A percentile compares a stretch with the other conserved stretches of the same genome.
phyloP scores from a whole-genome alignment of 1,140 invertebrate species.

The Berghia stephanieae region DNA sequence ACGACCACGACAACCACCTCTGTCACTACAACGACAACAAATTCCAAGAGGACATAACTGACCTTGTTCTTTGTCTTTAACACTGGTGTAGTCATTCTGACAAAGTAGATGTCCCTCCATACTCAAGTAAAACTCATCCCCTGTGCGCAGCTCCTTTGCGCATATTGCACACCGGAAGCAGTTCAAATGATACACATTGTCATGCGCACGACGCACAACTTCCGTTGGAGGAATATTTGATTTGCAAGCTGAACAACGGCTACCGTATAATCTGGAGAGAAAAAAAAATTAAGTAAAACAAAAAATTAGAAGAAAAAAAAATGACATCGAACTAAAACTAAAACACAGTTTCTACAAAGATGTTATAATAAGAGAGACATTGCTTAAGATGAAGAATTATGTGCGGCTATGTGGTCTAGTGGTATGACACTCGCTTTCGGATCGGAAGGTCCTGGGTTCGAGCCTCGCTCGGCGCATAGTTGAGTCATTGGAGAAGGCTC shows the following conservation, averaged over 20 bases:
- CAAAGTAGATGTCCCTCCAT: slow-evolving; percentile 60
- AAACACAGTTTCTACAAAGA: no score
- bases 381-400: no score
- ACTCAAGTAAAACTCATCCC: slow-evolving; percentile 63
- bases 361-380: no score
- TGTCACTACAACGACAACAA: background rate
- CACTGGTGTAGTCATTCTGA: slow-evolving; percentile 52
- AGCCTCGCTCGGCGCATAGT: no score
- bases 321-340: no score
- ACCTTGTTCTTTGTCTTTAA: slow-evolving; percentile 15
- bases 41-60: background rate
- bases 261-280: slow-evolving; percentile 51
- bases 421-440: no score
- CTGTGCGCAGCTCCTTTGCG: slow-evolving; percentile 49
- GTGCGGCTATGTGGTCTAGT: no score
- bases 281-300: background rate
- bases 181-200: slow-evolving; percentile 59
- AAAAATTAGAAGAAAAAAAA: no score
- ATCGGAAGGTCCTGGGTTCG: no score
- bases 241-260: slow-evolving; percentile 55
- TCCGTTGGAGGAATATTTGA: slow-evolving; percentile 51
- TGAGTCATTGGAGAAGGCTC: no score
- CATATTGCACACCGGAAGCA: slow-evolving; percentile 61
- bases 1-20: background rate
- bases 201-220: slow-evolving; percentile 53